Base-by-base conservation (phyloP, 2,888 invertebrate genomes). In the Dioctria rufipes region DNA sequence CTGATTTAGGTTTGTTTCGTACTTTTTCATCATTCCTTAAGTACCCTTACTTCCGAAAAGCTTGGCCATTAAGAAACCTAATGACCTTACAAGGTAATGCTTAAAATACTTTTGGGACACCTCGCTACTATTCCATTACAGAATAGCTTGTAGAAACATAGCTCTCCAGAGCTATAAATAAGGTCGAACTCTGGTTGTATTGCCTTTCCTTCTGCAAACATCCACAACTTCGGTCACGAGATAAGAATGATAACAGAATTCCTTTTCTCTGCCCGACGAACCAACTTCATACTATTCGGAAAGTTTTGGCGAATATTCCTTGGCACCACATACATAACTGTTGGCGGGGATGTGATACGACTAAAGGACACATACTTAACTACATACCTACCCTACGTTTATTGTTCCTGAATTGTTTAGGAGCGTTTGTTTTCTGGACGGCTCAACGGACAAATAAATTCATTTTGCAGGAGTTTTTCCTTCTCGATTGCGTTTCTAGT, bases 21-120 rank as follows among this genome's bases (percentile, higher is more conserved):
- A 61, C 75, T 58, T 61, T 46, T 61, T 75, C 75, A 75, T 75
- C 75, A 75, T 61, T 61, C 37, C 54, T 75, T 75, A 75, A 75
- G 75, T 61, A 75, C 61, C 60, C 43, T 75, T 60, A 61, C 75
- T 75, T 75, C 61, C 58, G 75, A 46, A 61, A 75, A 75, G 61
- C 75, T 43, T 51, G 8, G 5, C 61, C 60, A 75, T 75, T 75
- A 75, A 75, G 75, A 43, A 43, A 60, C 75, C 75, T 60, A 75
- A 75, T 75, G 75, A 75, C 61, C 75, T 60, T 61, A 60, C 43
- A 25, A 43, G 42, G 37, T 61, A 61, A 37, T 75, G 75, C 42
- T 39, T 25, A 11, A 51, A 75, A 61, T 43, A 51, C 43, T 61
- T 61, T 43, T 60, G 75, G 61, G 61, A 75, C 75, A 75, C 75